Evolutionary conservation across 2,888 invertebrate species (phyloP), one percentile per base, ranked within the genome.

Genomic region (Drosophila subquinaria): DNA sequence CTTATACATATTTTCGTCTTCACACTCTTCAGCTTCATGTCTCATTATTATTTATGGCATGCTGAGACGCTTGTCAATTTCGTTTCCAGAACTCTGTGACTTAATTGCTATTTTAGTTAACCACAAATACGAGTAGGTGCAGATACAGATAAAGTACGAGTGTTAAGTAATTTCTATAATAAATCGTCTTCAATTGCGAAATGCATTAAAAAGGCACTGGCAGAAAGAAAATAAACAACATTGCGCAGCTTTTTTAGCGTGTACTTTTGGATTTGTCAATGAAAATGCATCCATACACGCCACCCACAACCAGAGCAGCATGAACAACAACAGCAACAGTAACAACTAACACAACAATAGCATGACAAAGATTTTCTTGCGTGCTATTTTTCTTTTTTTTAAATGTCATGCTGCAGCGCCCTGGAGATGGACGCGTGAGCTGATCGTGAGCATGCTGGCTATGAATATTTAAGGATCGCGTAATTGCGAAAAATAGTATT

Each of bases 101-200:
- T 77, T 86, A 81, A 87, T 83, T 82, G 75, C 71, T 68, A 73
- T 81, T 82, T 71, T 63, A 56, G 81, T 73, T 56, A 60, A 35
- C 57, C 35, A 48, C 47, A 23, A 30, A 10, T 33, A 43, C 27
- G 38, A 20, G 38, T 35, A 23, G 20, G 20, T n/a, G n/a, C n/a
- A 17, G 17, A 17, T n/a, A 56, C 36, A 56, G 59, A 70, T 67
- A 74, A 42, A 64, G 56, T 36, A 42, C 27, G 48, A 10, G 42
- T 52, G 47, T 78, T 72, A 78, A 76, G 72, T 80, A 76, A 80
- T 76, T 76, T 72, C 40, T 57, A 55, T 69, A 72, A 72, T 79
- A 66, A 72, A 66, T 66, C 52, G 51, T 60, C 38, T 51, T 15
- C 15, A n/a, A 51, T 60, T 79, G 59, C 50, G 50, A 64, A 68